Conservation (phyloP, 2,797 vertebrate species). For the Sebastes diaconus region DNA sequence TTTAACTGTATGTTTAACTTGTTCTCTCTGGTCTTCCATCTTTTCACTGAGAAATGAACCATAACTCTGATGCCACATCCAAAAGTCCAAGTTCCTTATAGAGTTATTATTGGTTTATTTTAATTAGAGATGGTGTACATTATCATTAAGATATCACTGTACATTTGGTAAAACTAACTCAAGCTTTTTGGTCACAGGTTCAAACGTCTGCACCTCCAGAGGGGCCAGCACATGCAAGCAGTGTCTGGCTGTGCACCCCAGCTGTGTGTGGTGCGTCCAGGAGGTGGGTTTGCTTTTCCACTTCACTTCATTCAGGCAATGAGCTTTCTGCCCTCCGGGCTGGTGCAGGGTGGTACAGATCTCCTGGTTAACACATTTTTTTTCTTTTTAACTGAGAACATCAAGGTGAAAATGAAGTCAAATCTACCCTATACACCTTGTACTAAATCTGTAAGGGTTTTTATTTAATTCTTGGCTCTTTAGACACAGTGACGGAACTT, state of each 20-base stretch:
- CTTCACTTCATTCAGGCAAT: conserved; percentile 23
- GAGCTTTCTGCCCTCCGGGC: not conserved
- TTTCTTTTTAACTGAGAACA: not conserved
- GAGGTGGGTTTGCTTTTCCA: conserved; percentile 83
- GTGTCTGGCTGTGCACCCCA: conserved; percentile 91
- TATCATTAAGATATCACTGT: not conserved
- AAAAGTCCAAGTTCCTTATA: not conserved
- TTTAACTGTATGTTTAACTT: not conserved
- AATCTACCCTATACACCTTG: not conserved
- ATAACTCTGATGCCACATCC: not conserved
- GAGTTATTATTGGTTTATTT: not conserved
- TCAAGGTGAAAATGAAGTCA: not conserved
- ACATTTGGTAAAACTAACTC: not conserved
- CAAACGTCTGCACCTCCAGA: conserved; percentile 90
- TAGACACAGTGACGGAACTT: not conserved
- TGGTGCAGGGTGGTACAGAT: conserved; percentile 35
- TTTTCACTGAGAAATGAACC: not conserved
- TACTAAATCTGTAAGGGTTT: not conserved
- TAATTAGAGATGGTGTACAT: not conserved
- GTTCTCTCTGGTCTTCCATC: not conserved
- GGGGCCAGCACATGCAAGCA: conserved; percentile 94
- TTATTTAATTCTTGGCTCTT: not conserved
- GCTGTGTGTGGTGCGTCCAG: conserved; percentile 93
- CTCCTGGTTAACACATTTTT: not conserved
- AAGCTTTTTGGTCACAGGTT: conserved; percentile 77